phyloP scores from a whole-genome alignment of 2,113 vertebrate genomes.

The Gyps fulvus region DNA sequence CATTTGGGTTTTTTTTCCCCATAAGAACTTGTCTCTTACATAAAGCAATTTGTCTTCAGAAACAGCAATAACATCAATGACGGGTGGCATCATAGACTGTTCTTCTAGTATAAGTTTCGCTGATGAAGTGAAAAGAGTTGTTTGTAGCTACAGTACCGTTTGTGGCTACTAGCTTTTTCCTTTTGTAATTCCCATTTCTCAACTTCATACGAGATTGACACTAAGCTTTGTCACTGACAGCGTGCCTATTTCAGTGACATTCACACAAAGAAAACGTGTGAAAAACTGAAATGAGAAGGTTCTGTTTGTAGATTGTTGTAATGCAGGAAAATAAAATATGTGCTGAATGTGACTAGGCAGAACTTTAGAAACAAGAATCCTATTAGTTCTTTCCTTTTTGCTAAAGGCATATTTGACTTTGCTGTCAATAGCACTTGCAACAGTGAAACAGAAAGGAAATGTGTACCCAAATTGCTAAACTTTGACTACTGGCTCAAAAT shows the following conservation, averaged over 20 bases:
- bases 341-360: slow-evolving; percentile 32
- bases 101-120: not conserved
- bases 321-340: slow-evolving; percentile 29
- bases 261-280: slow-evolving; percentile 7
- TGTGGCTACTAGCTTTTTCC: not conserved
- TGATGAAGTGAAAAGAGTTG: not conserved
- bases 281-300: slow-evolving; percentile 43
- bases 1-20: not conserved
- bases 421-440: slow-evolving; percentile 1
- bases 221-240: slow-evolving; percentile 35
- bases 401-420: slow-evolving; percentile 38
- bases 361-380: slow-evolving; percentile 16
- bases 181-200: slow-evolving; percentile 18
- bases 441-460: not conserved
- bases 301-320: slow-evolving; percentile 15
- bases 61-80: not conserved
- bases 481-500: not conserved
- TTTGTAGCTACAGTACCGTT: not conserved
- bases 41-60: not conserved
- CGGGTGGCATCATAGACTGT: not conserved
- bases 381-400: not conserved
- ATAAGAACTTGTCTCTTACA: not conserved
- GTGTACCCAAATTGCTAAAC: not conserved
- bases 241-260: slow-evolving; percentile 38
- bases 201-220: not conserved